Conservation (phyloP, 2,113 vertebrate species). For the Neodontobutis hainanensis region DNA sequence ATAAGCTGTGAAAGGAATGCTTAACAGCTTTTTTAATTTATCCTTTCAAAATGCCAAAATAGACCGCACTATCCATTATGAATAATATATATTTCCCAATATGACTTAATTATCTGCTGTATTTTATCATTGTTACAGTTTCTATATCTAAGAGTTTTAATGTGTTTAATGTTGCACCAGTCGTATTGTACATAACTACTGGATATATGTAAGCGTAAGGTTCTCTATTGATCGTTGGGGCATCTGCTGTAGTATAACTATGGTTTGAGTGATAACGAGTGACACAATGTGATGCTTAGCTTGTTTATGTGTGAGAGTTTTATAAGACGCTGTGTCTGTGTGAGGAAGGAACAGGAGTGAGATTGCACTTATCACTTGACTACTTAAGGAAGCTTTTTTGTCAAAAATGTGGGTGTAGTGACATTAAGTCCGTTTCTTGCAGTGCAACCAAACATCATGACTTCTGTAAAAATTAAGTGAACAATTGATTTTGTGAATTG, state of each 20-base stretch:
- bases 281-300: constrained; percentile 61
- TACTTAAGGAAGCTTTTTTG: constrained; percentile 68
- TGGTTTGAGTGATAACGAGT: constrained; percentile 59
- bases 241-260: constrained; percentile 68
- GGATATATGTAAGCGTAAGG: constrained; percentile 52
- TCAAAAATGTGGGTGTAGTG: constrained; percentile 55
- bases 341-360: constrained; percentile 30
- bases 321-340: constrained; percentile 55
- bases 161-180: constrained; percentile 62
- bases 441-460: constrained; percentile 68
- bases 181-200: constrained; percentile 74
- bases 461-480: constrained; percentile 44
- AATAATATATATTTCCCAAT: constrained; percentile 71
- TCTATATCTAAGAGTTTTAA: constrained; percentile 62
- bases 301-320: constrained; percentile 60
- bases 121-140: constrained; percentile 73
- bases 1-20: constrained; percentile 54
- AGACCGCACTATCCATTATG: constrained; percentile 61
- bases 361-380: constrained; percentile 74
- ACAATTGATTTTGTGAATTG: constrained; percentile 19
- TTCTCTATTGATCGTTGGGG: constrained; percentile 57
- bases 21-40: constrained; percentile 50
- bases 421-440: constrained; percentile 50
- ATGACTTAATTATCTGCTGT: constrained; percentile 75
- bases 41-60: constrained; percentile 66